Evolutionary conservation across 2,797 vertebrate genomes (phyloP).

Genomic region (Labroides dimidiatus): DNA sequence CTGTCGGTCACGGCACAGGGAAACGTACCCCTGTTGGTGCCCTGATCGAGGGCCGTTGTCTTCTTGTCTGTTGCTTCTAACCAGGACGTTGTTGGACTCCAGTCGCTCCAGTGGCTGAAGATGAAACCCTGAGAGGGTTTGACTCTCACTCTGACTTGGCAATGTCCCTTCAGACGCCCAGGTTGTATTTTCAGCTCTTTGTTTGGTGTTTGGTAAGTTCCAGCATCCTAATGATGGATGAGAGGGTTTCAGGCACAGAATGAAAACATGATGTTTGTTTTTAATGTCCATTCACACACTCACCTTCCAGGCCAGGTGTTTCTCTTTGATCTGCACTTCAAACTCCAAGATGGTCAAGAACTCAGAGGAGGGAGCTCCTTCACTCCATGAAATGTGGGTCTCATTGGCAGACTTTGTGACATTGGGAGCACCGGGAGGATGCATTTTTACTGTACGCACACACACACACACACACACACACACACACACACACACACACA

Average conservation of each 20-base stretch:
- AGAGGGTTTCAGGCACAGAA: neutral
- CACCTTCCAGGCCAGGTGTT: slow-evolving; percentile 64
- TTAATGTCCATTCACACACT: slow-evolving; percentile 7
- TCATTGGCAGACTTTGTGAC: slow-evolving; percentile 40
- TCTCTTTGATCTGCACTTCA: slow-evolving; percentile 65
- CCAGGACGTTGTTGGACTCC: slow-evolving; percentile 74
- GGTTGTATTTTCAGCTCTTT: neutral
- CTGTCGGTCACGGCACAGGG: too few relatives aligned
- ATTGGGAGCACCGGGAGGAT: slow-evolving; percentile 62
- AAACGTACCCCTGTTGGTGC: neutral
- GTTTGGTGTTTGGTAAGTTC: rapidly evolving
- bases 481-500: neutral
- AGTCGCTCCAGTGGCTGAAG: slow-evolving; percentile 76
- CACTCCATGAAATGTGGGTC: slow-evolving; percentile 66
- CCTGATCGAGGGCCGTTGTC: neutral
- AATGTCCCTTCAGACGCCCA: neutral
- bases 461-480: neutral
- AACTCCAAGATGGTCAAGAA: neutral
- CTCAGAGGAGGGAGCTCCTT: neutral
- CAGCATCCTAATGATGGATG: slow-evolving; percentile 46
- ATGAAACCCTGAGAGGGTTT: rapidly evolving
- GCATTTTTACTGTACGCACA: slow-evolving; percentile 76
- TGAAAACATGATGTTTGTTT: neutral
- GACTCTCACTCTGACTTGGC: slow-evolving; percentile 70
- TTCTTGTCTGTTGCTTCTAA: neutral